Evolutionary conservation across 1,140 invertebrate species (phyloP).

Genomic region (Rhagoletis pomonella): DNA sequence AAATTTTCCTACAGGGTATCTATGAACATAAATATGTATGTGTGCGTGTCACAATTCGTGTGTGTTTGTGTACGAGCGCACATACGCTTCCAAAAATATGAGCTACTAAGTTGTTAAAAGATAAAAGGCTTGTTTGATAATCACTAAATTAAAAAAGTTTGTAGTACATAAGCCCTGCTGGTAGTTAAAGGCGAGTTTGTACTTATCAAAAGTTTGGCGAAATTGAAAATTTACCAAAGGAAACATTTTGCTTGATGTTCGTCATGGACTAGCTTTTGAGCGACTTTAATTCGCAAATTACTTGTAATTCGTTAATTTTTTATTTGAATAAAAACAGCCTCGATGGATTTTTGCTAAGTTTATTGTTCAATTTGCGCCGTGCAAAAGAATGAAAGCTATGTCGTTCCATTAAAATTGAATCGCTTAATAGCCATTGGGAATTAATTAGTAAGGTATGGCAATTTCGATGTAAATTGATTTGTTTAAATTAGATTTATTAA

Average conservation of each 20-base stretch:
- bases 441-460: too few species aligned
- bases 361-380: too few species aligned
- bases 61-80: not conserved
- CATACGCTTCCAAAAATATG: not conserved
- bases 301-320: too few species aligned
- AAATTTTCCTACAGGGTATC: too few species aligned
- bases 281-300: too few species aligned
- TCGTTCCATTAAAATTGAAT: too few species aligned
- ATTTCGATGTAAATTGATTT: too few species aligned
- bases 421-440: too few species aligned
- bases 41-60: not conserved
- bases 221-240: not conserved
- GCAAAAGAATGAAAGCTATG: too few species aligned
- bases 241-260: not conserved
- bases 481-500: too few species aligned
- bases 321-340: too few species aligned
- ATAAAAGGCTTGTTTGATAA: not conserved
- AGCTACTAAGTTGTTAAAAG: not conserved
- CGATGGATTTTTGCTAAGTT: too few species aligned
- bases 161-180: not conserved
- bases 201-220: not conserved
- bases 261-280: not conserved
- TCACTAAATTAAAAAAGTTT: constrained; percentile 18
- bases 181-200: not conserved
- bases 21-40: not conserved